Conservation (phyloP, 2,113 vertebrate genomes). For the Hiodon tergisus region DNA sequence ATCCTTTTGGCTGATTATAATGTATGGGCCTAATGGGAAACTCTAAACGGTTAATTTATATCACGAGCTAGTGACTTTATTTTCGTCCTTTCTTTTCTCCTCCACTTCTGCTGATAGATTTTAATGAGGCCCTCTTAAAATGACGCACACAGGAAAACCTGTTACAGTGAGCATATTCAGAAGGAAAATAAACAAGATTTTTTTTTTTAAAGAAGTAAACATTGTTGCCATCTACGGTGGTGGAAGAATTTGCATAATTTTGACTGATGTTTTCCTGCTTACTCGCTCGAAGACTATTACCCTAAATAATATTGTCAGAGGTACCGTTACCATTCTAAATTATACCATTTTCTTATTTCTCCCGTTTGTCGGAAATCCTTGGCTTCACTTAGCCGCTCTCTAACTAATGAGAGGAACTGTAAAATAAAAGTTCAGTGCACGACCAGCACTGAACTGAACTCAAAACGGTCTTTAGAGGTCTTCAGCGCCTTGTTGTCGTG, state of each 20-base stretch:
- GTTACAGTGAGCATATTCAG: neutral
- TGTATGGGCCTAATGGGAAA: slow-evolving; percentile 37
- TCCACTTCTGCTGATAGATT: slow-evolving; percentile 10
- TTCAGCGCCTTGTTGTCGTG: too few relatives aligned
- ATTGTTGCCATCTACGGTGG: neutral
- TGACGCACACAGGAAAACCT: neutral
- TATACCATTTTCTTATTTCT: neutral
- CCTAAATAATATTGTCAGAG: neutral
- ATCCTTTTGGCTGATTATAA: slow-evolving; percentile 34
- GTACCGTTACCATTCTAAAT: neutral
- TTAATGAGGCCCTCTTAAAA: slow-evolving; percentile 4
- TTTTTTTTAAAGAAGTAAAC: slow-evolving; percentile 1
- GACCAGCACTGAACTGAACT: too few relatives aligned
- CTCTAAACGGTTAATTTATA: slow-evolving; percentile 36
- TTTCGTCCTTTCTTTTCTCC: slow-evolving; percentile 6
- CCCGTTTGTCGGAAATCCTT: neutral
- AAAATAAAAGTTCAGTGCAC: too few relatives aligned
- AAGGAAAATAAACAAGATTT: neutral
- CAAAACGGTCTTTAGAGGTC: too few relatives aligned
- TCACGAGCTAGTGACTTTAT: slow-evolving; percentile 25
- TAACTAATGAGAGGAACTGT: neutral
- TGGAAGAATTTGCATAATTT: slow-evolving; percentile 18
- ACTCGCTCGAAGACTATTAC: slow-evolving; percentile 1
- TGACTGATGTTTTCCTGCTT: neutral
- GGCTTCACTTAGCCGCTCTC: neutral